Percentiles rank a stretch among this genome's conserved stretches.
phyloP scores from a whole-genome alignment of 2,113 vertebrate species.

The Tachysurus vachellii region DNA sequence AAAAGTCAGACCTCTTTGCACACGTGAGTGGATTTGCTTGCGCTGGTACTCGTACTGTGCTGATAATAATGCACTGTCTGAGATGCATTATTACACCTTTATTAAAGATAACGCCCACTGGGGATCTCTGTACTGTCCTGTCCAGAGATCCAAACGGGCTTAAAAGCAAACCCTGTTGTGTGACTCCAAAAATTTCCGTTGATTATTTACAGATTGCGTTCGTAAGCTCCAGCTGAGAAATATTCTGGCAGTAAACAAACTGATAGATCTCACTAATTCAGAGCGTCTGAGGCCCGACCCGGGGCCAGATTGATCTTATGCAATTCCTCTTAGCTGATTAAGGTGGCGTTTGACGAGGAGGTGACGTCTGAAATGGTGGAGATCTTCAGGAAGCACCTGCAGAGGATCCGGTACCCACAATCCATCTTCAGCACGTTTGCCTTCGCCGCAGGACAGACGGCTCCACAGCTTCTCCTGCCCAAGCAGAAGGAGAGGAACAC shows the following conservation, averaged over 20 bases:
- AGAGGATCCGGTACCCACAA: conserved; percentile 92
- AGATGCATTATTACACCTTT: conserved; percentile 47
- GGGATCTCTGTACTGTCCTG: conserved; percentile 6
- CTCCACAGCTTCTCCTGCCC: conserved; percentile 88
- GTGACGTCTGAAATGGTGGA: conserved; percentile 95
- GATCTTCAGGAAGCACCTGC: conserved; percentile 94
- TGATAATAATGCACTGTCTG: conserved; percentile 39
- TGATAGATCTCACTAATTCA: conserved; percentile 11
- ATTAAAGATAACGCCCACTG: conserved; percentile 42
- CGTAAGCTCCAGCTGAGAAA: background rate
- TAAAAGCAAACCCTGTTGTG: conserved; percentile 18
- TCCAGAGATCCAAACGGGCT: background rate
- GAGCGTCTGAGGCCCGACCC: too few species aligned
- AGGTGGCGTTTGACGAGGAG: conserved; percentile 97
- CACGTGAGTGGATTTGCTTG: conserved; percentile 24
- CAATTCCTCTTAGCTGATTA: conserved; percentile 81
- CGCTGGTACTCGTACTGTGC: background rate
- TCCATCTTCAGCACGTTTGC: conserved; percentile 94
- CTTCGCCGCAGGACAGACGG: conserved; percentile 89
- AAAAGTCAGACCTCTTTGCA: conserved; percentile 44
- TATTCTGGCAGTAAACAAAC: conserved; percentile 11
- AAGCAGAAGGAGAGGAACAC: conserved; percentile 98
- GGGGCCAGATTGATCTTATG: background rate
- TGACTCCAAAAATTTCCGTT: conserved; percentile 3
- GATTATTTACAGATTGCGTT: conserved; percentile 46